phyloP scores from a whole-genome alignment of 2,113 vertebrate genomes.

The Hippolais icterina region DNA sequence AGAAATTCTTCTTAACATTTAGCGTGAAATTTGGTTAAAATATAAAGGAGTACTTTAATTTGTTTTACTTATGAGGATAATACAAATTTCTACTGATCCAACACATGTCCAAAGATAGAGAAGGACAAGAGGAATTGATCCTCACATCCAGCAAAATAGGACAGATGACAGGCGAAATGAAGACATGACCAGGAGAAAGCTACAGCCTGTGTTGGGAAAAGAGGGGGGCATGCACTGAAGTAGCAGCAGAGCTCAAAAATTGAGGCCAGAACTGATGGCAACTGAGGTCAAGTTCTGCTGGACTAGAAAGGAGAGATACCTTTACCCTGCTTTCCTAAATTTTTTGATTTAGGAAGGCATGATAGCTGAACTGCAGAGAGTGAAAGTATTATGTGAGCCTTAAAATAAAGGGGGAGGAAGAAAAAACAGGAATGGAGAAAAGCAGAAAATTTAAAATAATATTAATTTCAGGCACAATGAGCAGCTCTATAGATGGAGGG shows the following conservation, averaged over 20 bases:
- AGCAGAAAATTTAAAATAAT: background rate
- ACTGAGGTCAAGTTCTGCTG: background rate
- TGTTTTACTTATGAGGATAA: background rate
- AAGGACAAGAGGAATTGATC: background rate
- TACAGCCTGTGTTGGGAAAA: accelerated
- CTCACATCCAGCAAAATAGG: background rate
- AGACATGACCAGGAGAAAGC: background rate
- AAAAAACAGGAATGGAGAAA: background rate
- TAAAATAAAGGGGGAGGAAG: background rate
- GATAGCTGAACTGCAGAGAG: background rate
- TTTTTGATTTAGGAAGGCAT: background rate
- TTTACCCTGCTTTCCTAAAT: background rate
- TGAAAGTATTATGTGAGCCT: background rate
- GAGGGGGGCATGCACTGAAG: background rate
- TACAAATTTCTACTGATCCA: background rate
- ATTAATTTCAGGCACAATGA: background rate
- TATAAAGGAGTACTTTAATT: background rate
- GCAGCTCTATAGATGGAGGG: background rate
- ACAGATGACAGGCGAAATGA: background rate
- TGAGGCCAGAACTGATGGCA: background rate
- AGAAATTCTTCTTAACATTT: background rate
- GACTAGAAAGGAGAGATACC: background rate
- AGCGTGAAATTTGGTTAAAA: background rate
- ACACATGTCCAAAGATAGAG: background rate
- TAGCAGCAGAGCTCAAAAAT: background rate